A percentile compares a stretch with the other conserved stretches of the same genome.
These are phyloP conservation scores for Percopsis transmontana DNA, from an alignment of 2,113 vertebrate species.

Conservation along the genomic window DNA sequence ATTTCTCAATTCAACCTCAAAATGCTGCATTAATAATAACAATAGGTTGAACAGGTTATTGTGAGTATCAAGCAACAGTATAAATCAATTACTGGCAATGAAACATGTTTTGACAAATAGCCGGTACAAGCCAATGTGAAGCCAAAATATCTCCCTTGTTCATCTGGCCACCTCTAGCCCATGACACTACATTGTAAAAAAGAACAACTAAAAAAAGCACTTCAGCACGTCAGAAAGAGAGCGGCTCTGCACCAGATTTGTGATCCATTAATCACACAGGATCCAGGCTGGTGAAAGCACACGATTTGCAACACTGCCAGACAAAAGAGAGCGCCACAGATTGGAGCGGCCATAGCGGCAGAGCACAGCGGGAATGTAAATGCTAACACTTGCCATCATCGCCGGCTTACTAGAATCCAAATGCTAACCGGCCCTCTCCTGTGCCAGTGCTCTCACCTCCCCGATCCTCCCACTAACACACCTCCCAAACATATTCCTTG, in stretches of 20 bases:
- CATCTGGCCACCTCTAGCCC: not conserved
- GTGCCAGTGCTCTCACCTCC: slow-evolving; percentile 55
- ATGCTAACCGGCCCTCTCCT: slow-evolving; percentile 46
- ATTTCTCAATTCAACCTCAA: not conserved
- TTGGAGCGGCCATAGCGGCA: slow-evolving; percentile 35
- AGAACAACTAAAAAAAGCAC: not conserved
- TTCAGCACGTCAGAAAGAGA: slow-evolving; percentile 30
- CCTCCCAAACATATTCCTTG: slow-evolving; percentile 24
- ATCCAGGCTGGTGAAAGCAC: slow-evolving; percentile 51
- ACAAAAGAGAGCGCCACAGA: slow-evolving; percentile 37
- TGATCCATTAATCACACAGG: slow-evolving; percentile 60
- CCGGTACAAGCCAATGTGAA: slow-evolving; percentile 27
- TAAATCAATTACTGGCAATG: slow-evolving; percentile 62
- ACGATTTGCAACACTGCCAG: slow-evolving; percentile 59
- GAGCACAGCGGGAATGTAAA: slow-evolving; percentile 53
- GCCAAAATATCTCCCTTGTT: not conserved
- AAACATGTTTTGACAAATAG: slow-evolving; percentile 34
- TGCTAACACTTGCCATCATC: slow-evolving; percentile 58
- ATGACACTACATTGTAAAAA: slow-evolving; percentile 9
- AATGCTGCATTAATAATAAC: not conserved
- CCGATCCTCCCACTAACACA: slow-evolving; percentile 42
- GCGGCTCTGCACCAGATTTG: slow-evolving; percentile 51
- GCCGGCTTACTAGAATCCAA: slow-evolving; percentile 44
- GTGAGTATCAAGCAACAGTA: slow-evolving; percentile 31
- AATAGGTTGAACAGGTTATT: slow-evolving; percentile 16